phyloP scores from a whole-genome alignment of 2,113 vertebrate species.

The Athene noctua region DNA sequence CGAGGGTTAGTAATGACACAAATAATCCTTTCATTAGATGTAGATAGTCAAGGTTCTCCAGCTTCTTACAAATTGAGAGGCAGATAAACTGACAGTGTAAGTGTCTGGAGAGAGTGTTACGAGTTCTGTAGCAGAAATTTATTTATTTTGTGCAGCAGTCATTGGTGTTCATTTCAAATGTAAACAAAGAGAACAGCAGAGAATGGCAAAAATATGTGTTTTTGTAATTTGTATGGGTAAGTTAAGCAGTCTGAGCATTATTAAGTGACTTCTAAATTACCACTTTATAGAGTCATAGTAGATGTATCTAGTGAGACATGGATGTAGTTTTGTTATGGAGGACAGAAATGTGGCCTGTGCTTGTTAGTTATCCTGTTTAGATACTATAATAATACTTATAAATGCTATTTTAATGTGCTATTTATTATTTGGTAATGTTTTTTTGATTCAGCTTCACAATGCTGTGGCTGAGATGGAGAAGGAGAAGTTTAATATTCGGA shows the following conservation, averaged over 20 bases:
- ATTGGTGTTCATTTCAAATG: not conserved
- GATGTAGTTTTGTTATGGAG: not conserved
- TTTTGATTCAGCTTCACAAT: constrained; percentile 78
- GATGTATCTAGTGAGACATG: not conserved
- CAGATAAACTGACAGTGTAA: not conserved
- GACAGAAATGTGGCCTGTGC: not conserved
- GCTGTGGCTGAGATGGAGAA: constrained; percentile 87
- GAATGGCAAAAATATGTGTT: not conserved
- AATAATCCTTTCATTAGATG: not conserved
- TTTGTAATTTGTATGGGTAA: not conserved
- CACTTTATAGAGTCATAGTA: not conserved
- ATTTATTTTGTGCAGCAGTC: not conserved
- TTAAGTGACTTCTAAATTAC: not conserved
- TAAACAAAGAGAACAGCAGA: not conserved
- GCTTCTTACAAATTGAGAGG: not conserved
- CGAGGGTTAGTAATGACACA: not conserved
- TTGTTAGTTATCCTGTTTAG: not conserved
- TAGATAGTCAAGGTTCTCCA: not conserved
- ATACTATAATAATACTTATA: accelerated
- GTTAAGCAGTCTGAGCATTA: not conserved
- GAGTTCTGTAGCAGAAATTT: not conserved
- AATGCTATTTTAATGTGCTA: not conserved
- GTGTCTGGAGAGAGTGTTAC: not conserved
- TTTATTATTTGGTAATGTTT: not conserved
- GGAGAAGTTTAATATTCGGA: constrained; percentile 89